phyloP scores from a whole-genome alignment of 2,888 invertebrate genomes.

The Sipha maydis region DNA sequence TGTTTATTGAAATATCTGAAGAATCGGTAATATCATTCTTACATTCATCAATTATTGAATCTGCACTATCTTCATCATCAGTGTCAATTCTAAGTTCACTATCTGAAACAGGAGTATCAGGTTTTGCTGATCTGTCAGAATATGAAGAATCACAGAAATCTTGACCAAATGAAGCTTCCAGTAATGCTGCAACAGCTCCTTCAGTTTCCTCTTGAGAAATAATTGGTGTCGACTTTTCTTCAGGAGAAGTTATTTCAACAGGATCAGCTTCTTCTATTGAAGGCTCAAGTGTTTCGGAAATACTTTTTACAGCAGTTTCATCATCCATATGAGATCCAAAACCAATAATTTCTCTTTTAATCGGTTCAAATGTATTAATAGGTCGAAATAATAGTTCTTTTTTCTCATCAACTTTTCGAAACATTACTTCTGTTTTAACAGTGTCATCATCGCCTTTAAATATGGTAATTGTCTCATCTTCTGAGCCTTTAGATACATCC shows the following conservation, averaged over 20 bases:
- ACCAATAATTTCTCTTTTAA: slow-evolving; percentile 74
- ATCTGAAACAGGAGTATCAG: slow-evolving; percentile 86
- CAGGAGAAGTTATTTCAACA: slow-evolving; percentile 75
- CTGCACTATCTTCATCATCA: slow-evolving; percentile 77
- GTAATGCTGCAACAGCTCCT: slow-evolving; percentile 87
- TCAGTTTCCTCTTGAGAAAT: slow-evolving; percentile 94
- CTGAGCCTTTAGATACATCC: slow-evolving; percentile 50
- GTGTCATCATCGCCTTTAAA: slow-evolving; percentile 59
- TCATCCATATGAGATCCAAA: slow-evolving; percentile 77
- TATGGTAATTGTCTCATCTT: slow-evolving; percentile 55
- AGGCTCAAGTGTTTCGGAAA: slow-evolving; percentile 71
- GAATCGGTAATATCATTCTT: slow-evolving; percentile 34
- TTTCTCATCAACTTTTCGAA: slow-evolving; percentile 58
- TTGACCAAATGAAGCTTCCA: slow-evolving; percentile 78
- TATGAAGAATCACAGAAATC: slow-evolving; percentile 67
- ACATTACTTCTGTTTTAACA: slow-evolving; percentile 49
- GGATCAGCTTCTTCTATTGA: slow-evolving; percentile 71
- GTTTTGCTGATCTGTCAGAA: slow-evolving; percentile 73
- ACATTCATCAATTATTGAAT: slow-evolving; percentile 53
- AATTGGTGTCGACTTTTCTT: slow-evolving; percentile 68
- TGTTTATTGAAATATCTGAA: background rate
- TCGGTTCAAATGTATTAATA: slow-evolving; percentile 64
- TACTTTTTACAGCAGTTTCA: slow-evolving; percentile 83
- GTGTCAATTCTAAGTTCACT: slow-evolving; percentile 86
- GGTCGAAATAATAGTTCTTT: slow-evolving; percentile 62